Conservation (phyloP, 1,140 invertebrate genomes). For the Drosophila nebulosa region DNA sequence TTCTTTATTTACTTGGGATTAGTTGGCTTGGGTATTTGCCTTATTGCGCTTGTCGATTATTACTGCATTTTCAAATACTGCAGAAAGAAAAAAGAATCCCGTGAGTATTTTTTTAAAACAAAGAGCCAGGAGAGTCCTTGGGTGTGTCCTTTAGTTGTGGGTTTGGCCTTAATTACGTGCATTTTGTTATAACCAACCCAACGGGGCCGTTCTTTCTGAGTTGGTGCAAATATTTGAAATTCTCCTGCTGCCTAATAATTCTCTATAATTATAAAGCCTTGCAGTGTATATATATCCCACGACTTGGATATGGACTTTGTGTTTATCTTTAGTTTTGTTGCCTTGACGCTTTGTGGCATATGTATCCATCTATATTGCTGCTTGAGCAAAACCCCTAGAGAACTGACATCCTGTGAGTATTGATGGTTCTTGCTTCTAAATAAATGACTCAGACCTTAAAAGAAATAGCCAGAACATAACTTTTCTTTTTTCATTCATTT, state of each 20-base stretch:
- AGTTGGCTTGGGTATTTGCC: slow-evolving; percentile 68
- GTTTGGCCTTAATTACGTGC: too few relatives aligned
- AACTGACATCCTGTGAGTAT: slow-evolving; percentile 64
- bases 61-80: slow-evolving; percentile 61
- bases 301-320: slow-evolving; percentile 63
- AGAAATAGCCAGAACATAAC: too few relatives aligned
- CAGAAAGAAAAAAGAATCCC: slow-evolving; percentile 52
- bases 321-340: slow-evolving; percentile 57
- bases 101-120: slow-evolving; percentile 41
- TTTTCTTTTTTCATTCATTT: too few relatives aligned
- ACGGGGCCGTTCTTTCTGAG: not conserved
- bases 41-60: slow-evolving; percentile 63
- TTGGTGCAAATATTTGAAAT: too few relatives aligned
- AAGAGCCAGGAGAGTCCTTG: not conserved
- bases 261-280: too few relatives aligned
- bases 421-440: not conserved
- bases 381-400: slow-evolving; percentile 47
- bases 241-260: too few relatives aligned
- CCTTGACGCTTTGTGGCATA: slow-evolving; percentile 60
- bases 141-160: not conserved
- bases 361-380: slow-evolving; percentile 72
- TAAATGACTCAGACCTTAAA: not conserved
- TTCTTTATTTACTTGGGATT: slow-evolving; percentile 20
- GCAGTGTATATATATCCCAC: slow-evolving; percentile 15
- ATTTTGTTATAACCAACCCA: not conserved